Base-by-base conservation (phyloP, 2,888 invertebrate species). In the Tuta absoluta region DNA sequence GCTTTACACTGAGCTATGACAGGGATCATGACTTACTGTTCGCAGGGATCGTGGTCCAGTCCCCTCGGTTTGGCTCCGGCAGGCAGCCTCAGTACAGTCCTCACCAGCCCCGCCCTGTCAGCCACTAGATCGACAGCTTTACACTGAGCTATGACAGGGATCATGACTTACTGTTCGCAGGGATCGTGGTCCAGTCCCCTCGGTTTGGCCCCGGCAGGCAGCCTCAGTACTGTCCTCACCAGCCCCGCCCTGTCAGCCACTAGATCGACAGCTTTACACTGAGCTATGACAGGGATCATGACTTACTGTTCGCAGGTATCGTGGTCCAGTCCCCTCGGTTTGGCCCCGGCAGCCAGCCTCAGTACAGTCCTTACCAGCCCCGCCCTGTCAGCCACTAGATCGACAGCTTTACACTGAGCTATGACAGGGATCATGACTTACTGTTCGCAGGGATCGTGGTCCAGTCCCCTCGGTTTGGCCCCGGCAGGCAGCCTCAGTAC, bases 391-490 rank as follows among this genome's bases (percentile, higher is more conserved):
- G 63, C 64, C 56, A 67, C 62, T 8, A 38, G 1, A 56, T 53
- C 37, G 60, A 62, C 67, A 67, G 67, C n/a, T n/a, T n/a, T n/a
- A n/a, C n/a, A 69, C 63, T 66, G 64, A 51, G 68, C 66, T 72
- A 75, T 65, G n/a, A n/a, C n/a, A 67, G 65, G 62, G 19, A 70
- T 80, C 64, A 11, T 19, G n/a, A 59, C 59, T 21, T 17, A 78
- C 74, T 71, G 87, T 71, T 94, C 93, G 82, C 98, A 98, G 62
- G 95, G 95, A 82, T 98, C 97, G 28, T 97, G 93, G 24, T 95
- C 96, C 70, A 98, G 95, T 51, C 97, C 97, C 38, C 98, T 90
- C 0, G 97, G 97, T 71, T 97, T 96, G 82, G 97, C 97, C 67
- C 94, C 94, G 5, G 91, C 77, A 66, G 93, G 90, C 71, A 97